A percentile compares a stretch with the other conserved stretches of the same genome.
These are phyloP conservation scores for Melanargia galathea DNA, from an alignment of 2,888 invertebrate species.

Conservation along the genomic window DNA sequence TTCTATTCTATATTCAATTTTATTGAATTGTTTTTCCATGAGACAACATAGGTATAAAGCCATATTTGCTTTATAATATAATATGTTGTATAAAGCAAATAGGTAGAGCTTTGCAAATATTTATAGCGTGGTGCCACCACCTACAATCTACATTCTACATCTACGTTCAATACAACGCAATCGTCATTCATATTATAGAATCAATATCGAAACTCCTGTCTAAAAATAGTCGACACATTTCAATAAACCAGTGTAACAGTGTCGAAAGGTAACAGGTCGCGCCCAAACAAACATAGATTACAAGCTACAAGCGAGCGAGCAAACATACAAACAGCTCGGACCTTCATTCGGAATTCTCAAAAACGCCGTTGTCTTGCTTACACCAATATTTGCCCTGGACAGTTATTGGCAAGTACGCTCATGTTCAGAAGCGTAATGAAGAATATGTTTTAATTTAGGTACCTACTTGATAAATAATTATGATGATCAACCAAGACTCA, in stretches of 20 bases:
- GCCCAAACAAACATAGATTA: slow-evolving; percentile 64
- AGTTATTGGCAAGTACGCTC: slow-evolving; percentile 73
- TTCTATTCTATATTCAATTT: too few relatives aligned
- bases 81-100: too few relatives aligned
- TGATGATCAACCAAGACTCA: too few relatives aligned
- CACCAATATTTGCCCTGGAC: slow-evolving; percentile 73
- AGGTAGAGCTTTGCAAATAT: too few relatives aligned
- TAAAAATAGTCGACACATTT: slow-evolving; percentile 6
- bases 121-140: too few relatives aligned
- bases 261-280: slow-evolving; percentile 39
- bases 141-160: too few relatives aligned
- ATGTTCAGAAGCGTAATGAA: slow-evolving; percentile 40
- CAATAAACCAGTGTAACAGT: slow-evolving; percentile 25
- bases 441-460: not conserved
- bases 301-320: slow-evolving; percentile 52
- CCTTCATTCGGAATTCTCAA: slow-evolving; percentile 79
- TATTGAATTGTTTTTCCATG: too few relatives aligned
- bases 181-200: too few relatives aligned
- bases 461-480: not conserved
- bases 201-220: not conserved
- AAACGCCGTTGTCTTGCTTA: slow-evolving; percentile 75
- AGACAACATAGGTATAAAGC: too few relatives aligned
- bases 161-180: too few relatives aligned
- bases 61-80: too few relatives aligned
- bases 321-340: slow-evolving; percentile 52